Evolutionary conservation across 2,888 invertebrate species (phyloP).

Genomic region (Rhamnusium bicolor): DNA sequence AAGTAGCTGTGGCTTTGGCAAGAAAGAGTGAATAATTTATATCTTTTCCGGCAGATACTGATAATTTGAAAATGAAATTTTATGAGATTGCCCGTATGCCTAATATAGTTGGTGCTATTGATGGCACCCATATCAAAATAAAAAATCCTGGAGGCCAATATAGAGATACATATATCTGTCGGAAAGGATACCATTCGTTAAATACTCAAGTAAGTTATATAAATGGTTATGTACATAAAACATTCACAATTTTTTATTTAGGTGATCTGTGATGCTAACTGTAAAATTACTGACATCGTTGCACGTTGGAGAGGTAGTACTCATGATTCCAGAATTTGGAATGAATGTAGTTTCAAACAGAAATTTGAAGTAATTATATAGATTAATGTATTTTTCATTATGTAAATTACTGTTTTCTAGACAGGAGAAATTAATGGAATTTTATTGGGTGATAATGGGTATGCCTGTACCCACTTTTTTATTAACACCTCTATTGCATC

Average conservation of each 20-base stretch:
- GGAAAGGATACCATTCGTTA: neutral
- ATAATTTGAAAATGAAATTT: neutral
- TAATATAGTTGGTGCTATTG: neutral
- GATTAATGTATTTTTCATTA: neutral
- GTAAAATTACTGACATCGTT: neutral
- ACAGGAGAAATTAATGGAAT: neutral
- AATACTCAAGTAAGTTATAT: neutral
- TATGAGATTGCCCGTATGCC: neutral
- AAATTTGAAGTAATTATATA: neutral
- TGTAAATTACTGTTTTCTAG: neutral
- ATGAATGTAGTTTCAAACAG: neutral
- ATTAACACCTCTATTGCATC: neutral
- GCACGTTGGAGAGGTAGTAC: neutral
- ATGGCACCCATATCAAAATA: neutral
- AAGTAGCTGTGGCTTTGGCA: too few relatives aligned
- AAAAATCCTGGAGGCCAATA: neutral
- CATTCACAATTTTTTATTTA: too few relatives aligned
- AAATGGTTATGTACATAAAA: too few relatives aligned
- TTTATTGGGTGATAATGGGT: neutral
- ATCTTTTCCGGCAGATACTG: neutral
- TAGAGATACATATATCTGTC: neutral
- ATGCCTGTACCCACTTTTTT: neutral
- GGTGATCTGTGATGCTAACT: neutral
- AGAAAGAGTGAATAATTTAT: too few relatives aligned
- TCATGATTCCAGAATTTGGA: slow-evolving; percentile 1